These are phyloP conservation scores for Amaurobius ferox DNA, from an alignment of 2,888 invertebrate species.

Conservation along the genomic window DNA sequence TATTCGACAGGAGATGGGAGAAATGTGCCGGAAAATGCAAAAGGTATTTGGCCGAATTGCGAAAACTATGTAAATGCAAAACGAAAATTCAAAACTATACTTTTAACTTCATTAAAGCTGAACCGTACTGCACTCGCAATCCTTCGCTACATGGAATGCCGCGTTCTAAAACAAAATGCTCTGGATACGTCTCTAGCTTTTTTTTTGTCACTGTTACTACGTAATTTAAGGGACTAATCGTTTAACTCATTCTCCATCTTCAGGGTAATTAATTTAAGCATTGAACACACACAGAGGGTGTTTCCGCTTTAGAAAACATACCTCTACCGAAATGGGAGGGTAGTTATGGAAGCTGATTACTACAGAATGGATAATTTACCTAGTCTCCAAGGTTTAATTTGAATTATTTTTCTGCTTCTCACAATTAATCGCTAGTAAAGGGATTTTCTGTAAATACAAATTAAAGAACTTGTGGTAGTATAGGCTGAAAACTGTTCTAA, in stretches of 20 bases:
- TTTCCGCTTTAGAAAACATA: slow-evolving; percentile 45
- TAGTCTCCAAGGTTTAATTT: slow-evolving; percentile 32
- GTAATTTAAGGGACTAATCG: slow-evolving; percentile 55
- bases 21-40: slow-evolving; percentile 33
- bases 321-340: slow-evolving; percentile 6
- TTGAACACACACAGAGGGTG: slow-evolving; percentile 37
- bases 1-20: slow-evolving; percentile 38
- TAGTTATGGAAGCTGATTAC: slow-evolving; percentile 58
- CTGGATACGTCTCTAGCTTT: background rate
- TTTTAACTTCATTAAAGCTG: slow-evolving; percentile 56
- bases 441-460: slow-evolving; percentile 48
- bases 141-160: slow-evolving; percentile 41
- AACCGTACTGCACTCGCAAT: slow-evolving; percentile 4
- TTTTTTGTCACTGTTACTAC: slow-evolving; percentile 22
- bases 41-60: slow-evolving; percentile 37
- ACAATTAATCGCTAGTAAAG: slow-evolving; percentile 53
- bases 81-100: slow-evolving; percentile 31
- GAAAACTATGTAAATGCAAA: slow-evolving; percentile 35
- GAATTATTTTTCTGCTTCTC: slow-evolving; percentile 44
- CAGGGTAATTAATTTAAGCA: slow-evolving; percentile 51
- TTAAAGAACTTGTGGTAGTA: slow-evolving; percentile 39
- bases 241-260: slow-evolving; percentile 53
- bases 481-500: slow-evolving; percentile 1
- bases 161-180: slow-evolving; percentile 45
- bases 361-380: slow-evolving; percentile 32